phyloP scores from a whole-genome alignment of 2,113 vertebrate species.

The Tapirus terrestris region DNA sequence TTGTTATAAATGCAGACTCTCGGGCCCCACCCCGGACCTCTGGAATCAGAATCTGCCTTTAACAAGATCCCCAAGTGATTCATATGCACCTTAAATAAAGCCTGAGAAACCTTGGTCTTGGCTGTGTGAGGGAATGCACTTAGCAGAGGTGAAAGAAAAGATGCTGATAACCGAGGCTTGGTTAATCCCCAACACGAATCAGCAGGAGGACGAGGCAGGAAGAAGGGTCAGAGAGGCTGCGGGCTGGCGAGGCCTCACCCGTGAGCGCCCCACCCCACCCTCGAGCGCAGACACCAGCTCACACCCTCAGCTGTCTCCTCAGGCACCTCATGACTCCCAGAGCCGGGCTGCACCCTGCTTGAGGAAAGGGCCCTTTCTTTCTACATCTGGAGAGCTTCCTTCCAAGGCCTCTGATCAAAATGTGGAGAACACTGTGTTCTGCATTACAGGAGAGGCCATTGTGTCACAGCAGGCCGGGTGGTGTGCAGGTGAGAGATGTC shows the following conservation, averaged over 20 bases:
- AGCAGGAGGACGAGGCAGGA: not conserved
- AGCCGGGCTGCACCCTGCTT: accelerated
- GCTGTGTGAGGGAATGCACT: not conserved
- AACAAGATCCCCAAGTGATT: not conserved
- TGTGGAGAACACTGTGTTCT: no score
- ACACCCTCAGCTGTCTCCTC: accelerated
- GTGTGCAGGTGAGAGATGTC: accelerated
- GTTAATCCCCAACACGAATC: not conserved
- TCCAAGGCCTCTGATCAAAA: not conserved
- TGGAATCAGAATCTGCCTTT: not conserved
- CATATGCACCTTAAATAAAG: no score
- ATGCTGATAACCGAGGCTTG: not conserved
- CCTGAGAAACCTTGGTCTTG: not conserved
- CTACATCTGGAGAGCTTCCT: not conserved
- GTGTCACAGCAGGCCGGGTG: not conserved
- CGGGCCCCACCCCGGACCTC: not conserved
- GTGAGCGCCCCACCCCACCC: not conserved
- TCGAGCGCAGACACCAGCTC: not conserved
- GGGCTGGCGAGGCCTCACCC: accelerated
- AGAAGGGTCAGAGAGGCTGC: not conserved
- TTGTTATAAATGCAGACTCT: not conserved
- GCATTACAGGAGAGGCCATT: not conserved
- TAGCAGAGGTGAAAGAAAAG: not conserved
- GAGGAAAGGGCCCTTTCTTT: not conserved
- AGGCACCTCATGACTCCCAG: not conserved